Percentiles rank a stretch among this genome's conserved stretches.
Conservation (phyloP, 2,797 vertebrate species). For the Pangasius mekongensis region DNA sequence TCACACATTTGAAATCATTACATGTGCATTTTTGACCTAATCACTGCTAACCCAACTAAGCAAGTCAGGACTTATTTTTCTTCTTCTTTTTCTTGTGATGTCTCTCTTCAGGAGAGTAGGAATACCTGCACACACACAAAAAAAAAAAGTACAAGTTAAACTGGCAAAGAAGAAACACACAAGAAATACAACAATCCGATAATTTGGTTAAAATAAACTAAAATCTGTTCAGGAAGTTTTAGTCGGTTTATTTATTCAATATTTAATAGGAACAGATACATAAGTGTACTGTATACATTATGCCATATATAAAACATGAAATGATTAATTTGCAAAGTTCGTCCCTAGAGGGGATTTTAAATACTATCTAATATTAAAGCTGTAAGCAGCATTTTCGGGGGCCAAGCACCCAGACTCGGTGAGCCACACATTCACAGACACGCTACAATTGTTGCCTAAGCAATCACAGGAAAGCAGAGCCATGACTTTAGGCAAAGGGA, state of each 20-base stretch:
- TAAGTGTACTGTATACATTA: background rate
- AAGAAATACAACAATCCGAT: background rate
- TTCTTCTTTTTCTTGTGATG: conserved; percentile 85
- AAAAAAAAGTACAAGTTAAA: conserved; percentile 54
- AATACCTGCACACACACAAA: conserved; percentile 73
- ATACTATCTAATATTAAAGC: background rate
- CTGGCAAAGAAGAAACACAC: background rate
- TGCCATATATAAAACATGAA: background rate
- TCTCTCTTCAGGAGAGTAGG: conserved; percentile 78
- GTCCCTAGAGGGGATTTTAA: background rate
- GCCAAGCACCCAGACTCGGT: too few relatives aligned
- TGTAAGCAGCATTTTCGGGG: too few relatives aligned
- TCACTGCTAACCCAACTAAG: background rate
- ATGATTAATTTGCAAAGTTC: background rate
- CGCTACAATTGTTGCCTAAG: too few relatives aligned
- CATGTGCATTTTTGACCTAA: background rate
- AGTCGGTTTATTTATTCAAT: background rate
- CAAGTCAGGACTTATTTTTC: conserved; percentile 62
- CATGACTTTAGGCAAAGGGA: too few relatives aligned
- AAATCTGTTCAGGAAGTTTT: background rate
- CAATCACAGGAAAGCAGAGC: too few relatives aligned
- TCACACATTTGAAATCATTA: conserved; percentile 1
- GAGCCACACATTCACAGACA: too few relatives aligned
- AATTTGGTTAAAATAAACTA: background rate
- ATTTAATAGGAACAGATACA: background rate